Percentiles rank a stretch among this genome's conserved stretches.
These are phyloP conservation scores for Pycnomerus fuliginosus DNA, from an alignment of 2,888 invertebrate species.

Conservation along the genomic window DNA sequence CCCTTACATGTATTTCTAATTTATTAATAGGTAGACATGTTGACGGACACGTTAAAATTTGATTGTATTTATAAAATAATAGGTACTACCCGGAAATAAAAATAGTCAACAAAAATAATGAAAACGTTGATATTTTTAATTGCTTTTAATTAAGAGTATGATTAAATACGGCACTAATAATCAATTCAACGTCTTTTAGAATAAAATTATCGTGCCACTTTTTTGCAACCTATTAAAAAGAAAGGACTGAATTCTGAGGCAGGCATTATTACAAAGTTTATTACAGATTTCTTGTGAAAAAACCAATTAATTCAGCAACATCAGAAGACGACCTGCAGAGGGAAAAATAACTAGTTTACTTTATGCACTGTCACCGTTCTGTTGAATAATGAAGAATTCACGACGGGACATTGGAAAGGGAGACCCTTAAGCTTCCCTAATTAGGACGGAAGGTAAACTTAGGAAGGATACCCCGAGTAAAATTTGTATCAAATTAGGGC, in stretches of 20 bases:
- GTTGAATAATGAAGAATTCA: constrained; percentile 30
- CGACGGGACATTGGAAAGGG: constrained; percentile 24
- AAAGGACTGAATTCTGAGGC: constrained; percentile 6
- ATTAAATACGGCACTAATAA: neutral
- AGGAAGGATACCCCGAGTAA: constrained; percentile 1
- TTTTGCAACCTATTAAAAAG: too few relatives aligned
- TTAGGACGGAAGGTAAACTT: constrained; percentile 18
- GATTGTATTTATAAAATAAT: too few relatives aligned
- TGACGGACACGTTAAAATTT: too few relatives aligned
- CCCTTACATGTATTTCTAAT: too few relatives aligned
- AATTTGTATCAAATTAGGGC: too few relatives aligned
- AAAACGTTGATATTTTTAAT: too few relatives aligned
- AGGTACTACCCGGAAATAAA: too few relatives aligned
- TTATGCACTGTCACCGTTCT: constrained; percentile 31
- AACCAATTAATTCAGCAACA: constrained; percentile 29
- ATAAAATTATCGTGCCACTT: too few relatives aligned
- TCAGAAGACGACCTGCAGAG: constrained; percentile 21
- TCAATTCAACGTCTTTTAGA: neutral
- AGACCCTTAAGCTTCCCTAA: constrained; percentile 25
- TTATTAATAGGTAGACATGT: too few relatives aligned
- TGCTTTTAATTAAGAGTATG: too few relatives aligned
- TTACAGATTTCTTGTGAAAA: constrained; percentile 21
- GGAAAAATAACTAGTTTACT: constrained; percentile 32
- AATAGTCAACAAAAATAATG: too few relatives aligned
- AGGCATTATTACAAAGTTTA: constrained; percentile 19